Evolutionary conservation across 2,797 vertebrate genomes (phyloP).

Genomic region (Rhinatrema bivittatum): DNA sequence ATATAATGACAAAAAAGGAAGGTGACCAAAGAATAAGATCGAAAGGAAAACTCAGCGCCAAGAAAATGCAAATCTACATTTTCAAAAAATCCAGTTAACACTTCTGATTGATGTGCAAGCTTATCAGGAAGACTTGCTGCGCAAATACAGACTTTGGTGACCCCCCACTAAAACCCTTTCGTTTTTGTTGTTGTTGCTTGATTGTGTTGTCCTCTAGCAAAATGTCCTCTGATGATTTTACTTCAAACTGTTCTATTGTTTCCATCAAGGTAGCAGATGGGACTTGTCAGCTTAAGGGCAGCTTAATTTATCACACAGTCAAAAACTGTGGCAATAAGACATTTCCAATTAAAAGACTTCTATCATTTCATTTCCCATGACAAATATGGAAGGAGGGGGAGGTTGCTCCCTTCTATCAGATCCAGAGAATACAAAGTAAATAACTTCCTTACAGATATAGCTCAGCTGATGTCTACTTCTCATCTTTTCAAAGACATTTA

Average conservation of each 20-base stretch:
- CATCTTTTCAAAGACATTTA: too few relatives aligned
- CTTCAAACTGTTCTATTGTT: not conserved
- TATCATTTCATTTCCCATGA: not conserved
- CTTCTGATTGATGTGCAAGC: too few relatives aligned
- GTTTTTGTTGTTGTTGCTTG: slow-evolving; percentile 4
- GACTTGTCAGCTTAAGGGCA: not conserved
- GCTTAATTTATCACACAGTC: not conserved
- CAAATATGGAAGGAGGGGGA: too few relatives aligned
- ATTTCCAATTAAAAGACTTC: not conserved
- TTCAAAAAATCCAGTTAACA: too few relatives aligned
- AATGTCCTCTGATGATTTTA: slow-evolving; percentile 1
- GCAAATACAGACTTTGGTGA: not conserved
- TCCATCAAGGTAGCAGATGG: not conserved
- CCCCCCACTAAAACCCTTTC: slow-evolving; percentile 6
- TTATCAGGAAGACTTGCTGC: too few relatives aligned
- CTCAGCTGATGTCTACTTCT: not conserved
- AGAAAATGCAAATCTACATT: too few relatives aligned
- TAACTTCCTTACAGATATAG: too few relatives aligned
- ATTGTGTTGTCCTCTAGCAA: slow-evolving; percentile 2
- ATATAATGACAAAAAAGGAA: too few relatives aligned
- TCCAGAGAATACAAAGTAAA: too few relatives aligned
- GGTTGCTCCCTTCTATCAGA: too few relatives aligned
- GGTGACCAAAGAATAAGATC: too few relatives aligned
- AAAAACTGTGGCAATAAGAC: not conserved
- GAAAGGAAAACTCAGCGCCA: too few relatives aligned